A percentile compares a stretch with the other conserved stretches of the same genome.
These are phyloP conservation scores for Microtus richardsoni DNA, from an alignment of 2,113 vertebrate genomes.

Conservation along the genomic window DNA sequence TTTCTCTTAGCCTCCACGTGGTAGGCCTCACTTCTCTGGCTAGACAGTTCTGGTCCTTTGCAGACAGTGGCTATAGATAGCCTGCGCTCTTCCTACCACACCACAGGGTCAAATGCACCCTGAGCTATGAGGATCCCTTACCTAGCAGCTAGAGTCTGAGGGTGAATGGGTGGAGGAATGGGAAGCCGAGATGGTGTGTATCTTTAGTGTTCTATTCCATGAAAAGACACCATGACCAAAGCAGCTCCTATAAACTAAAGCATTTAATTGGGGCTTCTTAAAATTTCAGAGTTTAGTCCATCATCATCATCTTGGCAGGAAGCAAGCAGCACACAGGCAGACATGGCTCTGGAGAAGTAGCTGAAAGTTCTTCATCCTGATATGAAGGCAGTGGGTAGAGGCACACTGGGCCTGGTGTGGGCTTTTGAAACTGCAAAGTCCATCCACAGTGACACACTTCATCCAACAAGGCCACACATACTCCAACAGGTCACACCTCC, in stretches of 20 bases:
- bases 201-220: not conserved
- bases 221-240: not conserved
- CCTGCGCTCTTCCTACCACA: not conserved
- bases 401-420: not conserved
- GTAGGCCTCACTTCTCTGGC: not conserved
- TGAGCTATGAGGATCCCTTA: not conserved
- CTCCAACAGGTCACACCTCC: not conserved
- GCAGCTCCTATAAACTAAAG: not conserved
- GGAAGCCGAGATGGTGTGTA: not conserved
- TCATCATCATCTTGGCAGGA: not conserved
- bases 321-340: not conserved
- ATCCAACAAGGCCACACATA: not conserved
- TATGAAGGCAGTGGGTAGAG: not conserved
- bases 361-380: not conserved
- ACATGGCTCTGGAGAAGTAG: not conserved
- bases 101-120: not conserved
- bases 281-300: not conserved
- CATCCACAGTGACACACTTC: not conserved
- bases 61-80: not conserved
- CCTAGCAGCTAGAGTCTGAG: not conserved
- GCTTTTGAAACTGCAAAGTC: not conserved
- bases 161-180: not conserved
- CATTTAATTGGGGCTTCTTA: not conserved
- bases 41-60: not conserved
- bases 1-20: not conserved